phyloP scores from a whole-genome alignment of 2,113 vertebrate species.

The Syngnathus floridae region DNA sequence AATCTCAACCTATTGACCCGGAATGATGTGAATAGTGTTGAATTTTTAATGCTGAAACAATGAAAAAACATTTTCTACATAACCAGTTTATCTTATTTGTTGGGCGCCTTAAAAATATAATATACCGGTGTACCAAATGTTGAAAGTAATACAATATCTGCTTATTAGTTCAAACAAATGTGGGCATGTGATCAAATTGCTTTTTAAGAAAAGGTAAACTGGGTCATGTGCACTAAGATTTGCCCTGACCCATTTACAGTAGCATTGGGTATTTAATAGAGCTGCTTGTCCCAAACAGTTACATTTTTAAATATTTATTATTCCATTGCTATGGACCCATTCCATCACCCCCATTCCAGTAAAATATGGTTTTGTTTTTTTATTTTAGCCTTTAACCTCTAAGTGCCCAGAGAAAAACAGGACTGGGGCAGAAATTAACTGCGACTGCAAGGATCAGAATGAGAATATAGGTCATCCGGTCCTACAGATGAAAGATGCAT shows the following conservation, averaged over 20 bases:
- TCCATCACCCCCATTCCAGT: constrained; percentile 2
- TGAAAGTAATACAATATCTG: constrained; percentile 32
- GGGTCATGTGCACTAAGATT: constrained; percentile 41
- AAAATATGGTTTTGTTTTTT: constrained; percentile 31
- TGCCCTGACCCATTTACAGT: constrained; percentile 58
- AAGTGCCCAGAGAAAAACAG: constrained; percentile 24
- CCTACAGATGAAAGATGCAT: constrained; percentile 59
- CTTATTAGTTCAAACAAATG: constrained; percentile 56
- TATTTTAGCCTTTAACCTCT: constrained; percentile 21
- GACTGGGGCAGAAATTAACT: constrained; percentile 30
- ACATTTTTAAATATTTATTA: constrained; percentile 47
- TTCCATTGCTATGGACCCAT: neutral
- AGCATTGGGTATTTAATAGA: constrained; percentile 17
- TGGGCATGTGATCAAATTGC: constrained; percentile 24
- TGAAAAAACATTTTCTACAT: constrained; percentile 28
- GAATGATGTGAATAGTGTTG: constrained; percentile 39
- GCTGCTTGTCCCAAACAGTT: constrained; percentile 32
- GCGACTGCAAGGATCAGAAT: constrained; percentile 43
- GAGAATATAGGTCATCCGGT: constrained; percentile 65
- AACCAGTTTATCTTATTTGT: constrained; percentile 51
- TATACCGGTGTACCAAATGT: constrained; percentile 41
- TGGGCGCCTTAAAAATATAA: constrained; percentile 31
- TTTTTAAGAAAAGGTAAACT: constrained; percentile 48
- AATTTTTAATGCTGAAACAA: constrained; percentile 33
- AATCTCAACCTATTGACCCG: constrained; percentile 49